phyloP scores from a whole-genome alignment of 2,113 vertebrate genomes.

The Phyllostomus hastatus region DNA sequence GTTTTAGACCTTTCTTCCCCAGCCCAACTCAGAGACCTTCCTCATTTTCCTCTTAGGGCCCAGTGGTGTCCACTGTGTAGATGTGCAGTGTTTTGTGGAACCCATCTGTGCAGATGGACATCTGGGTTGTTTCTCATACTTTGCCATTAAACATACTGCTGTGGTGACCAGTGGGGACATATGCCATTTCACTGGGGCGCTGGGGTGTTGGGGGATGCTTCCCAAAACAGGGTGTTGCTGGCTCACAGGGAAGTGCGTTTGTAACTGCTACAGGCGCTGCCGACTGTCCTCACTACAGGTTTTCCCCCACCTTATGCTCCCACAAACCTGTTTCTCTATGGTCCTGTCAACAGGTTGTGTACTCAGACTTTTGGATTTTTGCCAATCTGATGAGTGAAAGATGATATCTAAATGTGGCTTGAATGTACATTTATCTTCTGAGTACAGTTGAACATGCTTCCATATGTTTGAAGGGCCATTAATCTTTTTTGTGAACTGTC shows the following conservation, averaged over 20 bases:
- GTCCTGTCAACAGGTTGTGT: neutral
- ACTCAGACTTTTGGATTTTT: neutral
- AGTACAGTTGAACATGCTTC: neutral
- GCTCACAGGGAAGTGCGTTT: accelerated
- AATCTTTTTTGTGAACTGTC: neutral
- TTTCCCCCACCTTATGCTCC: too few species aligned
- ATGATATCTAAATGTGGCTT: neutral
- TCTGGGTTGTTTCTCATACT: neutral
- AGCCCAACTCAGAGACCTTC: neutral
- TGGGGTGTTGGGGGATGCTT: neutral
- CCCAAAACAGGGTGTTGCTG: accelerated
- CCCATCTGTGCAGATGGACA: accelerated
- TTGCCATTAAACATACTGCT: neutral
- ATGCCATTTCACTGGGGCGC: accelerated
- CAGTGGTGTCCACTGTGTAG: neutral
- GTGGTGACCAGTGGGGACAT: neutral
- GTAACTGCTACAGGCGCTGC: neutral
- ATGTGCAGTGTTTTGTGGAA: neutral
- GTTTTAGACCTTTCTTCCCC: neutral
- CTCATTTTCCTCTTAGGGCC: neutral
- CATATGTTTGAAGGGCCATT: neutral
- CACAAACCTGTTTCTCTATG: accelerated
- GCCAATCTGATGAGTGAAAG: neutral
- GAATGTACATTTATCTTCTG: neutral
- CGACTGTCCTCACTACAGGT: neutral